Conservation (phyloP, 2,797 vertebrate genomes). For the Acanthiza pusilla region DNA sequence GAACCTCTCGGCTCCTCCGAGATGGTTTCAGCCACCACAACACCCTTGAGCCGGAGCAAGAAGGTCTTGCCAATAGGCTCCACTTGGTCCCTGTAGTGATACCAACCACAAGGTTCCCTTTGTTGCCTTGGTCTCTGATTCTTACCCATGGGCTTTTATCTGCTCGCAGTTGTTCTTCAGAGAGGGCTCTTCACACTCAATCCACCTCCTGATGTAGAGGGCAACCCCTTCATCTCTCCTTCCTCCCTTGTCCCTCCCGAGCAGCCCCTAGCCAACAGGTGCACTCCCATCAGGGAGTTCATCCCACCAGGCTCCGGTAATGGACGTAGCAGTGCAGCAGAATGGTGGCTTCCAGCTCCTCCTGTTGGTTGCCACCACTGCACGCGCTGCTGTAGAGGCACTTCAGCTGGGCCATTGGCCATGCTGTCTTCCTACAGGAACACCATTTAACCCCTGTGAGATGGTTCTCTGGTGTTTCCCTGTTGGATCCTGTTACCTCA, state of each 20-base stretch:
- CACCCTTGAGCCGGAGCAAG: not conserved
- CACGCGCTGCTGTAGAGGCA: not conserved
- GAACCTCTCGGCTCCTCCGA: no score
- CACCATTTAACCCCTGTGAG: no score
- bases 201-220: not conserved
- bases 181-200: not conserved
- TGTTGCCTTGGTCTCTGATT: not conserved
- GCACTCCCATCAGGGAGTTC: no score
- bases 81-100: not conserved
- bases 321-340: not conserved
- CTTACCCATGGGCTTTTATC: not conserved
- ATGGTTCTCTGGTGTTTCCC: not conserved
- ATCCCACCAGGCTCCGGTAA: no score
- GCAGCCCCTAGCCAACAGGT: not conserved
- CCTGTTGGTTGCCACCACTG: fast-evolving
- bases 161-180: not conserved
- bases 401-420: no score
- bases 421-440: not conserved
- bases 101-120: not conserved
- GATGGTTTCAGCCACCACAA: no score
- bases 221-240: not conserved
- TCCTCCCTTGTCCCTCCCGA: not conserved
- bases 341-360: not conserved
- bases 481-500: not conserved
- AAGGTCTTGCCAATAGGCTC: not conserved